Evolutionary conservation across 2,113 vertebrate genomes (phyloP).

Genomic region (Thinocorus orbignyianus): DNA sequence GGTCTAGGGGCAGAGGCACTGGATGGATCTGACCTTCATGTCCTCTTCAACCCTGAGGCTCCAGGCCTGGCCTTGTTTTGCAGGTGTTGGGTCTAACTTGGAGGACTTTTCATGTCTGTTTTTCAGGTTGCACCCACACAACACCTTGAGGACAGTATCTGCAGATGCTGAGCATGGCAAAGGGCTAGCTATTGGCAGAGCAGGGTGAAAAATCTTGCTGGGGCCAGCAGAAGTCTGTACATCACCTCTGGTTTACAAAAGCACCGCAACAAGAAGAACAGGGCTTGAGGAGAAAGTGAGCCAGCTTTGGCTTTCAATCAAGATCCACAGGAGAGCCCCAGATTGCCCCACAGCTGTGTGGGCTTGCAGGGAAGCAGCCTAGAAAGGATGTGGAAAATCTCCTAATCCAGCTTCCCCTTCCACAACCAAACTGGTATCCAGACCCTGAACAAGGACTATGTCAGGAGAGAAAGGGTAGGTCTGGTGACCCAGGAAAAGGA

Average conservation of each 20-base stretch:
- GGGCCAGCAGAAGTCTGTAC: not conserved
- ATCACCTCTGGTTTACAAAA: not conserved
- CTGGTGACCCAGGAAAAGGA: not conserved
- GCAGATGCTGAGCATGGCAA: not conserved
- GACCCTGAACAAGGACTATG: not conserved
- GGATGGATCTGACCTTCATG: no score
- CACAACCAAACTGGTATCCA: not conserved
- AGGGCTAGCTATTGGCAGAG: not conserved
- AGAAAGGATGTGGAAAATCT: not conserved
- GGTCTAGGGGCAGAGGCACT: not conserved
- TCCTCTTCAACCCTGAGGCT: not conserved
- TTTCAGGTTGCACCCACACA: not conserved
- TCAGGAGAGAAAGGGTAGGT: not conserved
- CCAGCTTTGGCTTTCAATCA: not conserved
- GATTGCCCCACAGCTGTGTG: fast-evolving
- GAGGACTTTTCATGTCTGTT: not conserved
- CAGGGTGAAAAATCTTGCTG: not conserved
- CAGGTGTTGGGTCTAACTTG: not conserved
- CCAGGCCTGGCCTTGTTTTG: not conserved
- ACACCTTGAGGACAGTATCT: not conserved
- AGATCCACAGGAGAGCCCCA: not conserved
- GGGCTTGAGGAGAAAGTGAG: not conserved
- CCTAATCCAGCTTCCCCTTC: not conserved
- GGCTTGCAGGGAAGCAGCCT: not conserved
- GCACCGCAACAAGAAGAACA: not conserved